Evolutionary conservation across 2,113 vertebrate species (phyloP), one percentile per base, ranked within the genome.

Genomic region (Heterotilapia buettikoferi): DNA sequence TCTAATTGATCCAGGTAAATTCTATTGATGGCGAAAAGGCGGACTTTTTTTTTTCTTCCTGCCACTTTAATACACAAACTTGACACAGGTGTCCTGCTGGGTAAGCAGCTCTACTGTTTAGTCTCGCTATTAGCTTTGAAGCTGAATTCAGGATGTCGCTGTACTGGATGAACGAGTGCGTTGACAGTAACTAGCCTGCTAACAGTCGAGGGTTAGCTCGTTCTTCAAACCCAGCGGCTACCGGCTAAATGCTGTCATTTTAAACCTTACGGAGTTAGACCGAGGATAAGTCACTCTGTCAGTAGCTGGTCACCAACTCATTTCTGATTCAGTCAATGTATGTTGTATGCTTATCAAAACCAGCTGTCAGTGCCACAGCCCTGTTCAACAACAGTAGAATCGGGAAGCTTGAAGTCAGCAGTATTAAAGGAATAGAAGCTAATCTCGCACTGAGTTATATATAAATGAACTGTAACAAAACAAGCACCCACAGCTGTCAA

Each of bases 1-100:
- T 54, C 73, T n/a, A 24, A 78, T 36, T 5, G 73, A 5, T 9
- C n/a, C 76, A 91, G 90, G 92, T 93, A 90, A 59, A 31, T 4
- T 29, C 12, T 38, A 31, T n/a, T 19, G 24, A 9, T 11, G 43
- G 8, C 7, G 12, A 26, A 56, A 2, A 9, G 2, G 36, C n/a
- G 16, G 52, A 45, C 2, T 47, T 8, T 31, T 66, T 61, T 78
- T 9, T 6, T 18, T 31, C 31, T 57, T 24, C 21, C 9, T 11
- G 26, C 47, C 16, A 43, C 7, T 79, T 71, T 61, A 7, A 56
- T 84, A 47, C 33, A 61, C 21, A 13, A 66, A 54, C 12, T 36
- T 71, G 47, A 50, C 38, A 13, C 33, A n/a, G 4, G 33, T 2
- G 31, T 6, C 19, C 21, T 3, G 19, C 6, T 16, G 56, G 26